These are phyloP conservation scores for Nomada hirtipes DNA, from an alignment of 2,888 invertebrate species.

Conservation along the genomic window DNA sequence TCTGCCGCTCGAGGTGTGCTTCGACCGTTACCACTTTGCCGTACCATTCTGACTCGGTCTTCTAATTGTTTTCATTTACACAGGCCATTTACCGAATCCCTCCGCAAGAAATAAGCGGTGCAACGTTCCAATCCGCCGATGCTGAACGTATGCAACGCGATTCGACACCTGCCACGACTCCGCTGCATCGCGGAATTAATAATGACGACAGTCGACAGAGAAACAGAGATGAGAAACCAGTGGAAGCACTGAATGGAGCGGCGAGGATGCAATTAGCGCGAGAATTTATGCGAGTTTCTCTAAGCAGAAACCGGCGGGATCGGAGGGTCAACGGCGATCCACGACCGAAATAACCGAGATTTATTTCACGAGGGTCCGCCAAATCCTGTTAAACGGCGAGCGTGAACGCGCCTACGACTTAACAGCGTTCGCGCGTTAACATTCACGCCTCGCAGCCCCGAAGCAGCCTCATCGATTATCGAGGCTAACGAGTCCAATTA, in stretches of 20 bases:
- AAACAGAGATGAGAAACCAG: not conserved
- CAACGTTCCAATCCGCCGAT: too few species aligned
- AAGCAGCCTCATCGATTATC: conserved; percentile 36
- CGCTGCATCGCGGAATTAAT: too few species aligned
- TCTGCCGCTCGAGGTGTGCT: conserved; percentile 28
- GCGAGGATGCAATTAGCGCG: conserved; percentile 40
- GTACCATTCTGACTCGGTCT: not conserved
- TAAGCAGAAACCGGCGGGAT: conserved; percentile 33
- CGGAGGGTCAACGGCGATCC: conserved; percentile 42
- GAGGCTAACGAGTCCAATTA: conserved; percentile 45
- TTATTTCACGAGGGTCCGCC: conserved; percentile 74
- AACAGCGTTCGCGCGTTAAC: conserved; percentile 51
- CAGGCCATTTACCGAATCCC: too few species aligned
- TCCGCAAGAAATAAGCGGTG: too few species aligned
- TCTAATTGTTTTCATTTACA: too few species aligned
- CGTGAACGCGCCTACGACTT: conserved; percentile 46
- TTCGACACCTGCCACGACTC: too few species aligned
- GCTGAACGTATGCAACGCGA: too few species aligned
- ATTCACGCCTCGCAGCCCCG: conserved; percentile 11
- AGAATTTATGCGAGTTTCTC: conserved; percentile 64
- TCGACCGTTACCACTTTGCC: conserved; percentile 32
- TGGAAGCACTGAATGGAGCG: not conserved
- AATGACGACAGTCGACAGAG: too few species aligned
- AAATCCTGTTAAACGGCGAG: conserved; percentile 73
- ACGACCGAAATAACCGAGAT: conserved; percentile 78